Evolutionary conservation across 2,797 vertebrate genomes (phyloP), one percentile per base, ranked within the genome.

Genomic region (Etheostoma perlongum): DNA sequence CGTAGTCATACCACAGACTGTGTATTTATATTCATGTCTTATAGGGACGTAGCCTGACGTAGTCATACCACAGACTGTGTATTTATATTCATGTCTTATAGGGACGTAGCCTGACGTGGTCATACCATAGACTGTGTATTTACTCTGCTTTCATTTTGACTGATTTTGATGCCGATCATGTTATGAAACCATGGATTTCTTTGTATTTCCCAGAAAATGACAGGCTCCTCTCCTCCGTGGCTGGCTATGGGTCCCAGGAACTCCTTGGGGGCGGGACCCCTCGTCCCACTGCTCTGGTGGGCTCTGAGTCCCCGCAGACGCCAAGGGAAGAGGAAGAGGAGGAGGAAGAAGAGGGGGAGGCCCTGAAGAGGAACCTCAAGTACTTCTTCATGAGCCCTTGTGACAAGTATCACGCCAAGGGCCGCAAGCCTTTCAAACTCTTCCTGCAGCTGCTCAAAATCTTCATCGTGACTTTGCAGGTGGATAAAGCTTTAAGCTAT

Each of bases 321-420:
- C 91, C 91, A 36, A 76, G 74, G 18, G 72, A 82, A 18, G 78
- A 76, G 19, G 79, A 74, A 19, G 93, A 96, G 44, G 83, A 81
- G 2, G 33, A 36, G 1, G 96, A 96, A 1, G 21, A 23, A 23
- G 21, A 23, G 21, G 21, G 21, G 78, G 96, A 97, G 51, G 95
- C 94, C n/a, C 94, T 98, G 54, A 94, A 96, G 9, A 94, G 97
- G 67, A 96, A 96, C 42, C 95, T 98, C 58, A 98, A 98, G 73
- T 98, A 98, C 79, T 98, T 97, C 89, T 98, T 98, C 82, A 98
- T 98, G 97, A 98, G 97, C 57, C 97, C 97, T 0, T 98, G 97
- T 59, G 97, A 98, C 80, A 98, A 98, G 66, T 98, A 96, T 80
- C 94, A 97, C 10, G 97, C 97, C 42, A 97, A 98, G 76, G 97